Evolutionary conservation across 1,140 invertebrate species (phyloP).

Genomic region (Pantala flavescens): DNA sequence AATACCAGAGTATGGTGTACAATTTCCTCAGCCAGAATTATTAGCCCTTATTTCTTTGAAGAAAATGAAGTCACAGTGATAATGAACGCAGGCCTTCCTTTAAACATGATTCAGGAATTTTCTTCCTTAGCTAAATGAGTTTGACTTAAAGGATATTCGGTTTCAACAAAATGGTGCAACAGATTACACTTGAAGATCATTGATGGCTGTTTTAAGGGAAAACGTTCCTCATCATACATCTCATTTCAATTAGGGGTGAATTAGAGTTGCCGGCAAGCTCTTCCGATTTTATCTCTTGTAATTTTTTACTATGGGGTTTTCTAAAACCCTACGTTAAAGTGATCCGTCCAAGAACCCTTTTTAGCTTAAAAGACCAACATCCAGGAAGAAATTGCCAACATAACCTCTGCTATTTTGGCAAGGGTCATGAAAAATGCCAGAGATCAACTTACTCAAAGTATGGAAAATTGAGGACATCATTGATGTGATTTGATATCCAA

Average conservation of each 20-base stretch:
- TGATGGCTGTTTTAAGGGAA: constrained; percentile 16
- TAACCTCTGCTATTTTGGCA: no score
- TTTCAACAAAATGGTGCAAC: background rate
- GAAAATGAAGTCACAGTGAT: background rate
- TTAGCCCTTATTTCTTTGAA: background rate
- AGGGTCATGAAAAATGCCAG: background rate
- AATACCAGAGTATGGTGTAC: background rate
- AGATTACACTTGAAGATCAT: constrained; percentile 3
- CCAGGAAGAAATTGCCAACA: no score
- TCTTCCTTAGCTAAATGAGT: background rate
- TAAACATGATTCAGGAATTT: background rate
- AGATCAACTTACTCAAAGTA: background rate
- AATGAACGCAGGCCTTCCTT: background rate
- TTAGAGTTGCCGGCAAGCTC: background rate
- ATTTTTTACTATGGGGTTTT: background rate
- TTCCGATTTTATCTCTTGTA: background rate
- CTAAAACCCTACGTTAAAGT: background rate
- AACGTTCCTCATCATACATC: constrained; percentile 12
- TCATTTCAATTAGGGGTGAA: background rate
- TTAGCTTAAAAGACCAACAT: background rate
- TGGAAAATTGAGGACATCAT: background rate
- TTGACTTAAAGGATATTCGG: background rate
- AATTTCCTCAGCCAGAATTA: background rate
- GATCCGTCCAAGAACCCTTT: background rate
- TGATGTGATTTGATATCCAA: background rate